Evolutionary conservation across 30 jellyfish, hydroid and myxozoan genomes (phyloP), one percentile per base, ranked within the genome.

Genomic region (Aurelia aurita): DNA sequence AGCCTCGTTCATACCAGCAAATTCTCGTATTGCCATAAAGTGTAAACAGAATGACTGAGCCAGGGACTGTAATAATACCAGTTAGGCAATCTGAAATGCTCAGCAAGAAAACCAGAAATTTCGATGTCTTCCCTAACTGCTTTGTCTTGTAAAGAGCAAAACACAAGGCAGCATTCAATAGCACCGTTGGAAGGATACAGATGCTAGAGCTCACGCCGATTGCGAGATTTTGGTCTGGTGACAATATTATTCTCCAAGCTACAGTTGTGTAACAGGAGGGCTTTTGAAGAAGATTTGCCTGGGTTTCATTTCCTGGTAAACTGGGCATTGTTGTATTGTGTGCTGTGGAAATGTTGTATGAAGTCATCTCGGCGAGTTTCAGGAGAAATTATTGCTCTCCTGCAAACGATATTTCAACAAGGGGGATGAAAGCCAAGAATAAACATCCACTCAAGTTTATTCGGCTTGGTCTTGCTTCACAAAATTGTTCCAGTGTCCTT

Each of bases 241-340:
- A 58, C 16, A 77, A 72, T 22, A 77, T 77, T 18, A 68, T 35
- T 32, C 88, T 58, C 88, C 88, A 77, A 2, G 88, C 78, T 13
- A 60, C 79, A 1, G 78, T 59, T n/a, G 79, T 77, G 88, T 77
- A 77, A 55, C 88, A 77, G 3, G 23, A 8, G 27, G 84, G 84
- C 29, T 72, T 72, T 25, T 39, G 51, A 39, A 39, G 51, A 39
- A 15, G 2, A 39, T 8, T 39, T 9, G 12, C 0, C 51, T 39
- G 51, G 6, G 51, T 39, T 39, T 39, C 16, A 39, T 39, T 39
- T 39, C 51, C 51, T 39, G 51, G 16, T 39, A 39, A 4, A 0
- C 14, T 39, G 14, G 16, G 51, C 51, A 14, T 39, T 39, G 51
- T 39, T 8, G 51, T 7, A 5, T 39, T 7, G 51, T 5, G 1